phyloP scores from a whole-genome alignment of 2,888 invertebrate species.

The Enchytraeus crypticus region DNA sequence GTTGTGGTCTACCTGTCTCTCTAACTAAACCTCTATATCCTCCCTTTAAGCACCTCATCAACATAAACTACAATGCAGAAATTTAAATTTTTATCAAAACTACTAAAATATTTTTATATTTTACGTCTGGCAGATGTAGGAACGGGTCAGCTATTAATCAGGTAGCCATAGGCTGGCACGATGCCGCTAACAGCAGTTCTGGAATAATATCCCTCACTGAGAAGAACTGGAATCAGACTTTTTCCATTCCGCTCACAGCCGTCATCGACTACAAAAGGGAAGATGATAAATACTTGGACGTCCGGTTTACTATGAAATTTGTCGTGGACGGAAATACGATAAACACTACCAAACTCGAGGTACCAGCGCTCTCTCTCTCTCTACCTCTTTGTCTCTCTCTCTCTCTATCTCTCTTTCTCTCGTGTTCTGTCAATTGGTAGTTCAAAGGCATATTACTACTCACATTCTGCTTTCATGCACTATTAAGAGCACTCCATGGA shows the following conservation, averaged over 20 bases:
- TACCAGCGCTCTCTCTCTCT: too few species aligned
- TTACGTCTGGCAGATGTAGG: not conserved
- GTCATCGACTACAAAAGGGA: conserved; percentile 11
- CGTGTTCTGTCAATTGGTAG: too few species aligned
- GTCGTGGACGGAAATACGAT: conserved; percentile 6
- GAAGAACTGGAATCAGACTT: conserved; percentile 16
- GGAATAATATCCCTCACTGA: not conserved
- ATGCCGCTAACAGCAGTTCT: not conserved
- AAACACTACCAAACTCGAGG: conserved; percentile 8
- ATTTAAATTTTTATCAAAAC: too few species aligned
- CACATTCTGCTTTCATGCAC: too few species aligned
- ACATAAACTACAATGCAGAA: too few species aligned
- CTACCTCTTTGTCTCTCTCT: too few species aligned
- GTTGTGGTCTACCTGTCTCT: too few species aligned
- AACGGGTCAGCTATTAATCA: conserved; percentile 1
- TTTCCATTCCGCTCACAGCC: conserved; percentile 9
- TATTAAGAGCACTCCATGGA: too few species aligned
- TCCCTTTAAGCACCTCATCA: too few species aligned
- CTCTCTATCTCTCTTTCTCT: too few species aligned
- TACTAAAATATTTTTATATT: not conserved
- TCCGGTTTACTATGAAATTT: conserved; percentile 14
- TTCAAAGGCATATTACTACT: too few species aligned
- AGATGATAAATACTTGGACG: not conserved
- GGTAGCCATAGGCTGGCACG: conserved; percentile 4
- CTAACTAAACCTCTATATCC: too few species aligned